phyloP scores from a whole-genome alignment of 2,113 vertebrate genomes.

The Himantopus leucocephalus region DNA sequence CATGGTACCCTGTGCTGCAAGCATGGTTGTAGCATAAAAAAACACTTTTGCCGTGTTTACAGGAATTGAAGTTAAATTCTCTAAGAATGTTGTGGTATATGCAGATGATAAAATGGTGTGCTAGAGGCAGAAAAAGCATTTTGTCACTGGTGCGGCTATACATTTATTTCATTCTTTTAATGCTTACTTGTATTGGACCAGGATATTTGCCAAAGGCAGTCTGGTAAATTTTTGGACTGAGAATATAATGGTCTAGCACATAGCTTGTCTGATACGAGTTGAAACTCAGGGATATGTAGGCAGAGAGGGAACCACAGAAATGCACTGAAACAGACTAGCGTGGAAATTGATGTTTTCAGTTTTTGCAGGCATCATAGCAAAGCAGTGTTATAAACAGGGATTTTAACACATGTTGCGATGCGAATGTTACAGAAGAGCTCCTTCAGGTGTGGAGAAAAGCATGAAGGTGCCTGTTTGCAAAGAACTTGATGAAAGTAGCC shows the following conservation, averaged over 20 bases:
- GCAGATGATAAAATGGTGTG: background rate
- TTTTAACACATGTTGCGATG: background rate
- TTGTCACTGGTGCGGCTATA: background rate
- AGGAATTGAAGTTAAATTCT: background rate
- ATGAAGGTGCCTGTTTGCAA: background rate
- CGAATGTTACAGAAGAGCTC: background rate
- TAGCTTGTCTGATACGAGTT: background rate
- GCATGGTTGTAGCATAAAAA: background rate
- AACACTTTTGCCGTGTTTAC: background rate
- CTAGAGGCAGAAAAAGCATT: background rate
- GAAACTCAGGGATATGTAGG: background rate
- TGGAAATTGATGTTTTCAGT: background rate
- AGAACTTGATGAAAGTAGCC: background rate
- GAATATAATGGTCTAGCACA: background rate
- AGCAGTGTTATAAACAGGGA: background rate
- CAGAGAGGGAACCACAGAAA: background rate
- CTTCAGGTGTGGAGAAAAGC: background rate
- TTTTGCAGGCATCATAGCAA: background rate
- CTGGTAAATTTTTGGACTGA: background rate
- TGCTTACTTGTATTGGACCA: background rate
- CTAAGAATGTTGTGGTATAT: background rate
- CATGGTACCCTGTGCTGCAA: background rate
- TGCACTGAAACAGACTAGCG: background rate
- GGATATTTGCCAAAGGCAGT: background rate
- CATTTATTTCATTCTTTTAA: background rate